Conservation (phyloP, 2,113 vertebrate species). For the Mastomys natalensis region DNA sequence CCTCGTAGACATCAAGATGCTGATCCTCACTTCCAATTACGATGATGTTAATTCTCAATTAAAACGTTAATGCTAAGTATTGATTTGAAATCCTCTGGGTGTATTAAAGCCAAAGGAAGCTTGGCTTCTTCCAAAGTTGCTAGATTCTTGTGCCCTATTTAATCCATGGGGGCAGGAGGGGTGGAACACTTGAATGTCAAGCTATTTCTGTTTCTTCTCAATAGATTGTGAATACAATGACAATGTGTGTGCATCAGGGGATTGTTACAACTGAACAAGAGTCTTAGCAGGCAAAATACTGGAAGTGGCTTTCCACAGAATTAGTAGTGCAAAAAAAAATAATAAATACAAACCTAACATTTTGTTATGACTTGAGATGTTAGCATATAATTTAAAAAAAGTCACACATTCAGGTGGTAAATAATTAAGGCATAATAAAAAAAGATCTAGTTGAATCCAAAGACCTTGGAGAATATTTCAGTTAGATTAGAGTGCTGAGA, state of each 20-base stretch:
- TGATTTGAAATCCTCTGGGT: slow-evolving; percentile 76
- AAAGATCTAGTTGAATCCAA: neutral
- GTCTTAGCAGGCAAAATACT: neutral
- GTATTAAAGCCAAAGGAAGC: slow-evolving; percentile 56
- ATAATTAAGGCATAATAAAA: slow-evolving; percentile 34
- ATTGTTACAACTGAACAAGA: neutral
- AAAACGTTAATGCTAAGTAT: slow-evolving; percentile 76
- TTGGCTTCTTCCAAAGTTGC: slow-evolving; percentile 59
- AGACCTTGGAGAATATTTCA: neutral
- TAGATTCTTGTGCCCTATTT: slow-evolving; percentile 28
- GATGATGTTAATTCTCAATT: slow-evolving; percentile 73
- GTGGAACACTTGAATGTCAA: neutral
- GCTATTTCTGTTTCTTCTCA: neutral
- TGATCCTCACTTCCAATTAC: slow-evolving; percentile 57
- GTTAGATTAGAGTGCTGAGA: slow-evolving; percentile 13
- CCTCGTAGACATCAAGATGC: slow-evolving; percentile 59
- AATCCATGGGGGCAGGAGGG: neutral
- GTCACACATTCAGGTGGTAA: slow-evolving; percentile 10
- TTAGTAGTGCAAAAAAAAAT: slow-evolving; percentile 12
- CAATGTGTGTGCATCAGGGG: neutral
- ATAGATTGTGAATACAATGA: neutral
- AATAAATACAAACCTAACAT: slow-evolving; percentile 19
- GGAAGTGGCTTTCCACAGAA: neutral
- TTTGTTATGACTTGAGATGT: neutral
- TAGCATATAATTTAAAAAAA: slow-evolving; percentile 20